A percentile compares a stretch with the other conserved stretches of the same genome.
Conservation (phyloP, 2,888 invertebrate genomes). For the Calliopum simillimum region DNA sequence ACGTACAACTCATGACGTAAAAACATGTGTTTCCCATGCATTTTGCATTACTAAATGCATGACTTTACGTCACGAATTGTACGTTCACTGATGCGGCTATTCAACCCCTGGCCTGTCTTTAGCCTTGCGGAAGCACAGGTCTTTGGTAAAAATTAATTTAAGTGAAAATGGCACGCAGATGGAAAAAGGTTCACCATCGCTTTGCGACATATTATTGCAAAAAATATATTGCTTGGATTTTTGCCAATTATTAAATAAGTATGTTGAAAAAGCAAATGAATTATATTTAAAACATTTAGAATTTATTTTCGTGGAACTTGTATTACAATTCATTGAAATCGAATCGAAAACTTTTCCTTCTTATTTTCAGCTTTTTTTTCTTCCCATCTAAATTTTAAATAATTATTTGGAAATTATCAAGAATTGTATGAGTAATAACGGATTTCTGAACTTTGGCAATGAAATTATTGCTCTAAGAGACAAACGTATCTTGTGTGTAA, state of each 20-base stretch:
- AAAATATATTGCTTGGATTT: background rate
- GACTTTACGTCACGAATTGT: too few species aligned
- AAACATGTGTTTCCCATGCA: too few species aligned
- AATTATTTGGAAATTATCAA: constrained; percentile 8
- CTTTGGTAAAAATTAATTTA: too few species aligned
- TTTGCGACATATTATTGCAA: background rate
- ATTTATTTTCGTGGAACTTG: constrained; percentile 10
- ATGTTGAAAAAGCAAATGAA: background rate
- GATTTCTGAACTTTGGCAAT: constrained; percentile 33
- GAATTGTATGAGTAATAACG: constrained; percentile 15
- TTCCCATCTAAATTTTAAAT: background rate
- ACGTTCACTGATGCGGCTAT: too few species aligned
- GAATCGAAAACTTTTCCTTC: background rate
- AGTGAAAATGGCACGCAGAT: too few species aligned
- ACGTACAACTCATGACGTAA: too few species aligned
- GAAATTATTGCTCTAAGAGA: constrained; percentile 9
- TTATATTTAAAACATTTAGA: background rate
- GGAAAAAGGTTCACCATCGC: too few species aligned
- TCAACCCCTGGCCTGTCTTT: too few species aligned
- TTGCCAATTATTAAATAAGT: background rate
- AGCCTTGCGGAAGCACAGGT: too few species aligned
- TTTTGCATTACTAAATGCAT: too few species aligned
- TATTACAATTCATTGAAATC: background rate
- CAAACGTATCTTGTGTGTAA: background rate
- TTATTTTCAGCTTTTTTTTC: constrained; percentile 1